These are phyloP conservation scores for Eristalis pertinax DNA, from an alignment of 2,888 invertebrate species.

Conservation along the genomic window DNA sequence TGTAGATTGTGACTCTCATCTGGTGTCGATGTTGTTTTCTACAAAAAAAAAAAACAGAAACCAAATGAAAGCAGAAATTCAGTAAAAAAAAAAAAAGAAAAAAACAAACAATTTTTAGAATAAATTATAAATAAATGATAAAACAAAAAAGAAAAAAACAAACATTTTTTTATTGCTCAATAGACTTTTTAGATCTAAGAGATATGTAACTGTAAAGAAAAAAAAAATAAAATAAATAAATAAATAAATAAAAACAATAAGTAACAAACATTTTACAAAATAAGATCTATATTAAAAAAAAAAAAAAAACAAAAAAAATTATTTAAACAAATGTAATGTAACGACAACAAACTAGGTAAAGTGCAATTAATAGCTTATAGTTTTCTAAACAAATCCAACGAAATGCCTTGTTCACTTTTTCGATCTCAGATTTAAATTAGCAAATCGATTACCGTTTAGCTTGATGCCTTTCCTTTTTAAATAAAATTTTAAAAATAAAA, in stretches of 20 bases:
- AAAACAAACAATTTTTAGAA: neutral
- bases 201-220: neutral
- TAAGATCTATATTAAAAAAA: neutral
- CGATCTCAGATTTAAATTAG: conserved; percentile 32
- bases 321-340: neutral
- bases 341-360: conserved; percentile 34
- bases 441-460: conserved; percentile 32
- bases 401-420: conserved; percentile 38
- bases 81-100: neutral
- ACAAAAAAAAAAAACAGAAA: neutral
- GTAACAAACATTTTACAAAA: neutral
- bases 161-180: conserved; percentile 4
- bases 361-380: conserved; percentile 43
- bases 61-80: neutral
- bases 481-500: neutral
- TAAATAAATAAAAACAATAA: neutral
- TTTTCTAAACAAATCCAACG: conserved; percentile 33
- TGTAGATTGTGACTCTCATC: neutral
- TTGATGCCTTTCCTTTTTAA: conserved; percentile 27
- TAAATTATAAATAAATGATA: neutral
- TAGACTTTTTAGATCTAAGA: conserved; percentile 3
- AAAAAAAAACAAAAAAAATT: no score
- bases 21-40: neutral
- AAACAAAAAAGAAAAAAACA: neutral
- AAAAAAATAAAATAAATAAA: neutral